phyloP scores from a whole-genome alignment of 2,113 vertebrate genomes.

The Propithecus coquereli region DNA sequence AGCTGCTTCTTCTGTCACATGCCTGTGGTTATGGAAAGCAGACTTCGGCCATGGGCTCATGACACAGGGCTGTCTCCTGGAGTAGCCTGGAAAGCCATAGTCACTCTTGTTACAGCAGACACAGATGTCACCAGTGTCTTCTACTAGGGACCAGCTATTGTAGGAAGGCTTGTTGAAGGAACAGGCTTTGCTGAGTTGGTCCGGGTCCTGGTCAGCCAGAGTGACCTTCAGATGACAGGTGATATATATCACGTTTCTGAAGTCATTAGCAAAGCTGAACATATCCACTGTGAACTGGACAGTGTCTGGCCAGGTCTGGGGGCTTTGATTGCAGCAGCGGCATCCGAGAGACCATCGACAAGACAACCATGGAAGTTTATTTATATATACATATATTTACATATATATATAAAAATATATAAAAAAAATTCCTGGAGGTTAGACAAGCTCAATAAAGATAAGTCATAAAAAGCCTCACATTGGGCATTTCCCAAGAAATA shows the following conservation, averaged over 20 bases:
- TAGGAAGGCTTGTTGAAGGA: constrained; percentile 76
- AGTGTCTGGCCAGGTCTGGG: constrained; percentile 33
- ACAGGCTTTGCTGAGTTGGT: constrained; percentile 80
- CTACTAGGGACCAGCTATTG: constrained; percentile 47
- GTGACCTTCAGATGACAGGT: constrained; percentile 77
- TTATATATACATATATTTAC: too few relatives aligned
- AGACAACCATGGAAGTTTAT: constrained; percentile 51
- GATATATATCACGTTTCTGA: constrained; percentile 77
- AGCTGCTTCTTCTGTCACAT: constrained; percentile 59
- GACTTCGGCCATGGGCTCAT: background rate
- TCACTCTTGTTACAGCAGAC: constrained; percentile 71
- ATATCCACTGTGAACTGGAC: constrained; percentile 73
- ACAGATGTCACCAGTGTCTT: constrained; percentile 76
- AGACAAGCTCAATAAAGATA: background rate
- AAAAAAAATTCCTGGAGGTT: constrained; percentile 60
- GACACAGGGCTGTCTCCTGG: background rate
- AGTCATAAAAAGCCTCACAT: background rate
- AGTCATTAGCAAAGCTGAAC: constrained; percentile 74
- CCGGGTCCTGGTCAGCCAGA: constrained; percentile 48
- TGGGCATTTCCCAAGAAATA: background rate
- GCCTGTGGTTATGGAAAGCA: constrained; percentile 4
- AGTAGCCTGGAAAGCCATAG: background rate
- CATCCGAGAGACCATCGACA: constrained; percentile 44
- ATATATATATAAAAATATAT: too few relatives aligned
- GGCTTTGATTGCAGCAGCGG: constrained; percentile 50